A percentile compares a stretch with the other conserved stretches of the same genome.
Conservation (phyloP, 2,888 invertebrate genomes). For the Keiferia lycopersicella region DNA sequence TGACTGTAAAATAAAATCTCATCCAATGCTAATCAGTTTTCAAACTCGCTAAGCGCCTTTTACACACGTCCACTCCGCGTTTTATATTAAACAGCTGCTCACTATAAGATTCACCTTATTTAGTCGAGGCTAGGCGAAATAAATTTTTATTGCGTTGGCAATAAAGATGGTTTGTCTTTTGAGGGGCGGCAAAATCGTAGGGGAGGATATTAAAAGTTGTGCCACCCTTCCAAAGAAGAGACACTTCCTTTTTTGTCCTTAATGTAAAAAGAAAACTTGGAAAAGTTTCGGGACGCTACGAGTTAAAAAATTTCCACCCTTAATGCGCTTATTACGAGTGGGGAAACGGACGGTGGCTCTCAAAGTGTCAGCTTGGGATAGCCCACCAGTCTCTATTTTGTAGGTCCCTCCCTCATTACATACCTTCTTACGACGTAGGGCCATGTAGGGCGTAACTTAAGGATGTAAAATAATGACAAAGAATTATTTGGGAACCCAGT, state of each 20-base stretch:
- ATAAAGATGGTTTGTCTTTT: conserved; percentile 30
- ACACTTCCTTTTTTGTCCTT: conserved; percentile 63
- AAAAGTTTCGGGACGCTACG: conserved; percentile 66
- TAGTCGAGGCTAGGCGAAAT: neutral
- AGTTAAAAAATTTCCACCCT: conserved; percentile 70
- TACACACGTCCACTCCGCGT: conserved; percentile 46
- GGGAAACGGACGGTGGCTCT: conserved; percentile 53
- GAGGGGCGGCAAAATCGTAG: conserved; percentile 27
- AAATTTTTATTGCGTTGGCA: conserved; percentile 33
- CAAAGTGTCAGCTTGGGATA: conserved; percentile 43
- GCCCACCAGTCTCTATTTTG: too few species aligned
- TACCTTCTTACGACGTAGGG: too few species aligned
- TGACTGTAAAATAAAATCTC: neutral
- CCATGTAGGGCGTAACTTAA: too few species aligned
- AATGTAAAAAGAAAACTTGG: conserved; percentile 67
- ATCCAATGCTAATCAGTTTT: conserved; percentile 52
- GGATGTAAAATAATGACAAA: too few species aligned
- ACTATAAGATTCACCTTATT: neutral
- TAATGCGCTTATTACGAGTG: conserved; percentile 80
- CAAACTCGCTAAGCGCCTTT: conserved; percentile 65
- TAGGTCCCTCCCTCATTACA: too few species aligned
- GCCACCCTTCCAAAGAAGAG: conserved; percentile 77
- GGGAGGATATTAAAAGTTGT: conserved; percentile 71
- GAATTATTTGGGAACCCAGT: too few species aligned
- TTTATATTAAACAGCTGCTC: conserved; percentile 27